These are phyloP conservation scores for Drepanosiphum platanoidis DNA, from an alignment of 2,888 invertebrate genomes.

Conservation along the genomic window DNA sequence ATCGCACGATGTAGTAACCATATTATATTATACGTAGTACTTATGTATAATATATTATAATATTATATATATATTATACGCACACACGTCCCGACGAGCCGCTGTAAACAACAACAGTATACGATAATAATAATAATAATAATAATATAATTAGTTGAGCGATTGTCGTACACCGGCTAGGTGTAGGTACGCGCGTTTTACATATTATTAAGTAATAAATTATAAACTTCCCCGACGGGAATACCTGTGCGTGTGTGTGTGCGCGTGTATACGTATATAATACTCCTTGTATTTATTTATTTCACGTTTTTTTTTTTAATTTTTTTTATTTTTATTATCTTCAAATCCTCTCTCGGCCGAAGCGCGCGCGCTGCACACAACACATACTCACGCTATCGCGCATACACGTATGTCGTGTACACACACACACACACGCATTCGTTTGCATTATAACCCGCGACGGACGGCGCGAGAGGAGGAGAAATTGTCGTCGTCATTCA, in stretches of 20 bases:
- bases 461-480: slow-evolving; percentile 63
- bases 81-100: not conserved
- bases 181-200: slow-evolving; percentile 1
- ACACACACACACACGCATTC: not conserved
- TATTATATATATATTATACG: not conserved
- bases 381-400: no score
- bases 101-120: not conserved
- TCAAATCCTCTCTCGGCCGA: not conserved
- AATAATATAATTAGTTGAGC: slow-evolving; percentile 37
- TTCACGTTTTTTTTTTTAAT: slow-evolving; percentile 13
- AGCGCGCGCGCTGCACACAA: not conserved
- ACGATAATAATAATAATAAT: slow-evolving; percentile 1
- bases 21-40: no score
- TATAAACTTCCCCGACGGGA: slow-evolving; percentile 27
- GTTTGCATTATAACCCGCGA: slow-evolving; percentile 23
- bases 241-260: not conserved
- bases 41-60: not conserved
- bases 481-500: slow-evolving; percentile 67
- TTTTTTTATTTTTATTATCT: not conserved
- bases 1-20: no score
- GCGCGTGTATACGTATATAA: not conserved
- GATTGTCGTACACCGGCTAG: slow-evolving; percentile 20
- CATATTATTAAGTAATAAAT: slow-evolving; percentile 40
- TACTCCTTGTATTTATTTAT: slow-evolving; percentile 22
- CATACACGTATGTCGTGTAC: not conserved